These are phyloP conservation scores for Andrena marginata DNA, from an alignment of 2,888 invertebrate species.

Conservation along the genomic window DNA sequence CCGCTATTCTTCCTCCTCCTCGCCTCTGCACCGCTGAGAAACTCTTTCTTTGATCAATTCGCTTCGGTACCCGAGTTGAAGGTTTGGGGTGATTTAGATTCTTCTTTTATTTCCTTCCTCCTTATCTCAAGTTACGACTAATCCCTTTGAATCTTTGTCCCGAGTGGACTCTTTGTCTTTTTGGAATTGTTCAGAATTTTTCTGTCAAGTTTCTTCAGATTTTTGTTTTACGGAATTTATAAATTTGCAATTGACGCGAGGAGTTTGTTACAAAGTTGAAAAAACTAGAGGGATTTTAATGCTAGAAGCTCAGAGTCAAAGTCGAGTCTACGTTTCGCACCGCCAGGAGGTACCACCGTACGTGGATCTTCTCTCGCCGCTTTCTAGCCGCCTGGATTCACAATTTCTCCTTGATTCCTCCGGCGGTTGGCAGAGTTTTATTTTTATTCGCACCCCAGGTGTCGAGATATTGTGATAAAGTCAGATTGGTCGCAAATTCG, in stretches of 20 bases:
- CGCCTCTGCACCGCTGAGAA: not conserved
- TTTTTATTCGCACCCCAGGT: conserved; percentile 11
- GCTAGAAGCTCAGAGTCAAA: not conserved
- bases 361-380: no score
- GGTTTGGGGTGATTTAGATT: not conserved
- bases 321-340: not conserved
- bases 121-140: not conserved
- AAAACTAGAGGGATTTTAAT: not conserved
- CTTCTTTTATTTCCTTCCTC: not conserved
- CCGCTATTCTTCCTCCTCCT: not conserved
- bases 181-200: not conserved
- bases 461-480: conserved; percentile 23
- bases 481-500: not conserved
- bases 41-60: not conserved
- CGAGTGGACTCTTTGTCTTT: not conserved
- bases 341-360: not conserved
- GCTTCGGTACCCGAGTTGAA: not conserved
- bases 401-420: not conserved
- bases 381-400: not conserved
- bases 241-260: not conserved
- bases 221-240: not conserved
- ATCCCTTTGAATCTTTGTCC: not conserved
- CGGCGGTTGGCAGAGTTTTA: not conserved
- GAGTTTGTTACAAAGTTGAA: not conserved
- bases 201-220: not conserved